These are phyloP conservation scores for Hyperoplus immaculatus DNA, from an alignment of 2,797 vertebrate species.

Conservation along the genomic window DNA sequence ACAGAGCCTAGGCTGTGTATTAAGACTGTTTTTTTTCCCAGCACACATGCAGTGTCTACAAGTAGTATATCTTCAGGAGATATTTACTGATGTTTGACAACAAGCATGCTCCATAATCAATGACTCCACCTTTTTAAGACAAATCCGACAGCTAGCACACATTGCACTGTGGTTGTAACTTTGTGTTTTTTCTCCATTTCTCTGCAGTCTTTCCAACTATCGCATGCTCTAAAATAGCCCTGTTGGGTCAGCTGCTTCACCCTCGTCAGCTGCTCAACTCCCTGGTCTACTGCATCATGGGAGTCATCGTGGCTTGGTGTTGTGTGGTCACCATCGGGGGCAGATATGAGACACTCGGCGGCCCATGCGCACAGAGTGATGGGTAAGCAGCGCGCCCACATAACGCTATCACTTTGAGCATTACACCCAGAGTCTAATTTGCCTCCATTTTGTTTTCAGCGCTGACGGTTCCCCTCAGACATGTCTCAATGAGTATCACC, in stretches of 20 bases:
- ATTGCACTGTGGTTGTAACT: background rate
- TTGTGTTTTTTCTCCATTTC: constrained; percentile 18
- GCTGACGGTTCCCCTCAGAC: constrained; percentile 50
- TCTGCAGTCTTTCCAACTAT: constrained; percentile 91
- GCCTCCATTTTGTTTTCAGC: constrained; percentile 6
- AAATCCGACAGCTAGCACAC: background rate
- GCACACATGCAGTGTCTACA: too few species aligned
- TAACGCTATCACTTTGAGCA: background rate
- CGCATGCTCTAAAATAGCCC: constrained; percentile 92
- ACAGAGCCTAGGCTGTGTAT: too few species aligned
- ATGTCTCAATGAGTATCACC: constrained; percentile 94
- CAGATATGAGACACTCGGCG: constrained; percentile 87
- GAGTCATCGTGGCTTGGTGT: constrained; percentile 93
- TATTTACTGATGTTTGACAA: too few species aligned
- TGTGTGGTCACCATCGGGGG: constrained; percentile 89
- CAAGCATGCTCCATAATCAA: too few species aligned
- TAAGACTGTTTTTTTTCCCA: too few species aligned
- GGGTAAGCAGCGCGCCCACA: constrained; percentile 81
- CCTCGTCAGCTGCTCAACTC: constrained; percentile 92
- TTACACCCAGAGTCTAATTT: constrained; percentile 3
- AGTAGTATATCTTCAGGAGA: too few species aligned
- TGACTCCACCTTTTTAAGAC: too few species aligned
- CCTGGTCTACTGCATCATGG: constrained; percentile 88
- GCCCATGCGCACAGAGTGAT: constrained; percentile 81
- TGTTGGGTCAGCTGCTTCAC: constrained; percentile 92